Evolutionary conservation across 2,888 invertebrate genomes (phyloP).

Genomic region (Nasonia oneida): DNA sequence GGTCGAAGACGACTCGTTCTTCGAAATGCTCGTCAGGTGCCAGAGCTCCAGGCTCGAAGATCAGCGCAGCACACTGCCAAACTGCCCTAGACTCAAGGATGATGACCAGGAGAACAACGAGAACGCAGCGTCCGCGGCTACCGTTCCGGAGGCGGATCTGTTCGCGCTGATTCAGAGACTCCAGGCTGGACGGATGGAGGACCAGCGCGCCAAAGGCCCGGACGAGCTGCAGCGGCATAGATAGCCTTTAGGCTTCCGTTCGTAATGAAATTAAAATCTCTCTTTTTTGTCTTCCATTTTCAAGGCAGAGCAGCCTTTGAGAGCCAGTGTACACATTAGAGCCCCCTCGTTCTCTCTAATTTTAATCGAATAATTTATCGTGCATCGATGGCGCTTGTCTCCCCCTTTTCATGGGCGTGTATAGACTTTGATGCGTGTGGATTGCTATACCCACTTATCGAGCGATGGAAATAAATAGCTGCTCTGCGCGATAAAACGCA

Average conservation of each 20-base stretch:
- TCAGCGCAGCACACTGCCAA: constrained; percentile 92
- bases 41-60: constrained; percentile 95
- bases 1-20: constrained; percentile 88
- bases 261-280: not conserved
- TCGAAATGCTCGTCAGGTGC: constrained; percentile 96
- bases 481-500: constrained; percentile 16
- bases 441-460: not conserved
- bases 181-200: constrained; percentile 95
- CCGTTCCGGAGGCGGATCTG: constrained; percentile 97
- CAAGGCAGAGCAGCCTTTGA: not conserved
- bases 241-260: constrained; percentile 27
- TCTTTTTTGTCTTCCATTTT: not conserved
- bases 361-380: constrained; percentile 7
- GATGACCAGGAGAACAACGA: constrained; percentile 79
- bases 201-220: constrained; percentile 90
- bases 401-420: not conserved
- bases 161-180: constrained; percentile 94
- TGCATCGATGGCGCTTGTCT: not conserved
- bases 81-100: constrained; percentile 80
- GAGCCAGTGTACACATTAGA: not conserved
- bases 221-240: constrained; percentile 43
- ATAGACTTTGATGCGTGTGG: constrained; percentile 20
- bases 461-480: constrained; percentile 4
- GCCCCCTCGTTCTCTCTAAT: not conserved
- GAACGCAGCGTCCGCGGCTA: constrained; percentile 81